These are phyloP conservation scores for Plodia interpunctella DNA, from an alignment of 1,140 invertebrate species.

Conservation along the genomic window DNA sequence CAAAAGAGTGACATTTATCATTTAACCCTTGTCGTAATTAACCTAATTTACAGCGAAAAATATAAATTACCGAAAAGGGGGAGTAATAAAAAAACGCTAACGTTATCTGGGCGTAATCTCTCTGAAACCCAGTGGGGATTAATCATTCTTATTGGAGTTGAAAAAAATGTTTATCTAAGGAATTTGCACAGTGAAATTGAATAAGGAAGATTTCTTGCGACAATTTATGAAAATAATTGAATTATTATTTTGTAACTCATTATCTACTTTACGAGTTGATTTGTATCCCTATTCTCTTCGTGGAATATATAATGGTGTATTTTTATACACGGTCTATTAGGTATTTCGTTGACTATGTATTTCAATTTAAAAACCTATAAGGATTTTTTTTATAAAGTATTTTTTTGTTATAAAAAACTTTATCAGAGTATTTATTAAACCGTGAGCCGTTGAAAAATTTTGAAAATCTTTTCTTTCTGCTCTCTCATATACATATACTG, in stretches of 20 bases:
- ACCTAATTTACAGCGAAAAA: slow-evolving; percentile 43
- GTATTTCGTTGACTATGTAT: too few relatives aligned
- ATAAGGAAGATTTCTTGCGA: background rate
- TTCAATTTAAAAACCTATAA: too few relatives aligned
- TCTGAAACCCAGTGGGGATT: slow-evolving; percentile 10
- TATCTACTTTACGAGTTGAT: too few relatives aligned
- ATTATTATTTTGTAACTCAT: background rate
- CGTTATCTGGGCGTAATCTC: slow-evolving; percentile 13
- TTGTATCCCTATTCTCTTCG: too few relatives aligned
- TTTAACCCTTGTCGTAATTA: slow-evolving; percentile 52
- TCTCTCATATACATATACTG: too few relatives aligned
- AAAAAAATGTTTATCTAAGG: slow-evolving; percentile 6
- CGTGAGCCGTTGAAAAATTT: too few relatives aligned
- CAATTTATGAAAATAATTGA: background rate
- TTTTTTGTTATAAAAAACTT: too few relatives aligned
- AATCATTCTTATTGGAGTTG: slow-evolving; percentile 13
- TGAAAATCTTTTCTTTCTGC: too few relatives aligned
- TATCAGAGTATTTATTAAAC: too few relatives aligned
- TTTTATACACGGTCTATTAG: too few relatives aligned
- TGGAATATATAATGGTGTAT: too few relatives aligned
- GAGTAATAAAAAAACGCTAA: slow-evolving; percentile 18
- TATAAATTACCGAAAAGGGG: slow-evolving; percentile 32
- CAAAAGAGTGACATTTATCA: slow-evolving; percentile 47
- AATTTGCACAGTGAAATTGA: background rate
- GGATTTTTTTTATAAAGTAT: too few relatives aligned